phyloP scores from a whole-genome alignment of 2,113 vertebrate genomes.

The Pachyramphus minor region DNA sequence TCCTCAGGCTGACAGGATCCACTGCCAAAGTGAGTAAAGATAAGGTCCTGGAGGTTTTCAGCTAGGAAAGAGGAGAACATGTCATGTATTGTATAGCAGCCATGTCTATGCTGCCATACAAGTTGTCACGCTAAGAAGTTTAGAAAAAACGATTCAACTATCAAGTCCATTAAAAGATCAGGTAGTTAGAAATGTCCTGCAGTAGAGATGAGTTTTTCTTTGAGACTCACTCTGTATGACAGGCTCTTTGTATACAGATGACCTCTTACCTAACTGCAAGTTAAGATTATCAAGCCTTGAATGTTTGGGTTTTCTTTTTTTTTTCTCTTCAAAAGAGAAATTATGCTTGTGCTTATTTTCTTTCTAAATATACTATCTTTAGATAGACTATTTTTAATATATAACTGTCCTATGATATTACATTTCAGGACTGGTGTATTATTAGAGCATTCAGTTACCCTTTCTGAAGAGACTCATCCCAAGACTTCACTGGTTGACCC shows the following conservation, averaged over 20 bases:
- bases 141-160: background rate
- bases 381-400: background rate
- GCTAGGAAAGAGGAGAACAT: conserved; percentile 63
- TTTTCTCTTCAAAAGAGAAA: background rate
- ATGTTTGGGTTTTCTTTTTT: too few relatives aligned
- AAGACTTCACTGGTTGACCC: background rate
- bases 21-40: conserved; percentile 73
- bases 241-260: background rate
- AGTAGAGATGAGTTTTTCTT: background rate
- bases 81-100: background rate
- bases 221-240: background rate
- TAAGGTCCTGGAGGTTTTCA: conserved; percentile 86
- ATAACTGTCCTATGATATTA: background rate
- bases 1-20: conserved; percentile 65
- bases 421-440: background rate
- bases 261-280: background rate
- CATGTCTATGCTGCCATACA: rapidly evolving
- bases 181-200: background rate
- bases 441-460: background rate
- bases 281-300: background rate
- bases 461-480: background rate
- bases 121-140: background rate
- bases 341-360: background rate
- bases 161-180: background rate
- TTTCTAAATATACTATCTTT: background rate